Evolutionary conservation across 2,113 vertebrate species (phyloP).

Genomic region (Pomatostomus ruficeps): DNA sequence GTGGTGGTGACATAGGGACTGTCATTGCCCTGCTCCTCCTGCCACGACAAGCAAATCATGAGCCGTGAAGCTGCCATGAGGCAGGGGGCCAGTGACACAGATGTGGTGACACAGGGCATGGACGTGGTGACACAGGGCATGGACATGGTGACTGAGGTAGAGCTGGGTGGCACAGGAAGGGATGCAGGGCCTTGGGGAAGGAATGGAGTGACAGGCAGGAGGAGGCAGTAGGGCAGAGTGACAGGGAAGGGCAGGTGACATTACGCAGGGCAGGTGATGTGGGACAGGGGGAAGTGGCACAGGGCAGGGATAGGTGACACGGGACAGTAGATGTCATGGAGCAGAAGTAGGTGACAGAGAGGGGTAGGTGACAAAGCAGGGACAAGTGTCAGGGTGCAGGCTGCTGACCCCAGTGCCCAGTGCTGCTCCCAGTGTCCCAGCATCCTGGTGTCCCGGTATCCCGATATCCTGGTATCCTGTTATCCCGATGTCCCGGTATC

Average conservation of each 20-base stretch:
- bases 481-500: accelerated
- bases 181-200: background rate
- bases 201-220: background rate
- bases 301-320: background rate
- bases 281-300: accelerated
- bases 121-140: accelerated
- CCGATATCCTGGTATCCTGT: background rate
- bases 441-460: background rate
- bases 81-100: background rate
- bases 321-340: background rate
- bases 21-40: background rate
- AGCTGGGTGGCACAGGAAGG: background rate
- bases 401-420: background rate
- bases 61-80: accelerated
- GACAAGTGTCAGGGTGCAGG: accelerated
- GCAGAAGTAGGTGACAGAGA: background rate
- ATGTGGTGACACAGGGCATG: background rate
- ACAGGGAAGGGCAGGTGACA: background rate
- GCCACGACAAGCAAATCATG: background rate
- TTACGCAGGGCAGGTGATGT: background rate
- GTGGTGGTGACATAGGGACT: background rate
- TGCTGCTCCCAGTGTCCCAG: background rate
- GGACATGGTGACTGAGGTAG: accelerated
- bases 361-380: background rate
- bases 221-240: background rate